These are phyloP conservation scores for Montipora efflorescens DNA, from an alignment of 64 coral and sea anemone genomes.

Conservation along the genomic window DNA sequence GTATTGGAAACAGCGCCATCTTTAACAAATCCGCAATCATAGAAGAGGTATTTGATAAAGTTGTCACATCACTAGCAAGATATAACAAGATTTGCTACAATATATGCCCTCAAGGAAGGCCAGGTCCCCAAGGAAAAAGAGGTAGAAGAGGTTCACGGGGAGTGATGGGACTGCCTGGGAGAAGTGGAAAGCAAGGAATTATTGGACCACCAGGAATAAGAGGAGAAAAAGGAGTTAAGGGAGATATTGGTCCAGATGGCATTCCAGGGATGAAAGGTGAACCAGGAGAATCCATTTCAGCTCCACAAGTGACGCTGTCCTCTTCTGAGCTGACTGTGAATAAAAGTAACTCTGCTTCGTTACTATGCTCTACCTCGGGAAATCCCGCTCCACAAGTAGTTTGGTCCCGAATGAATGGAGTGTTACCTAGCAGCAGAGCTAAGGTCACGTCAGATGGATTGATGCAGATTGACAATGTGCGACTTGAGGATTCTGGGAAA, in stretches of 20 bases:
- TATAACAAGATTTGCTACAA: neutral
- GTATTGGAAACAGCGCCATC: neutral
- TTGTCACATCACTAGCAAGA: neutral
- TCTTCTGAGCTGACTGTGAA: conserved; percentile 5
- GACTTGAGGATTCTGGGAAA: conserved; percentile 20
- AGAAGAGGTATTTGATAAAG: neutral
- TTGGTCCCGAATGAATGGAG: neutral
- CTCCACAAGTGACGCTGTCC: neutral
- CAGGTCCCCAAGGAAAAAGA: neutral
- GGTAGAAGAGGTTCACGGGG: conserved; percentile 24
- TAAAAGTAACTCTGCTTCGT: neutral
- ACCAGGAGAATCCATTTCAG: conserved; percentile 7
- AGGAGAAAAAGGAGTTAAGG: conserved; percentile 35
- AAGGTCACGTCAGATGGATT: conserved; percentile 4
- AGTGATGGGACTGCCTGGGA: conserved; percentile 9
- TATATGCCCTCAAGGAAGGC: neutral
- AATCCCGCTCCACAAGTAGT: neutral
- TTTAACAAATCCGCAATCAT: neutral
- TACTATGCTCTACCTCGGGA: neutral
- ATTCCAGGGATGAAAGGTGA: conserved; percentile 42
- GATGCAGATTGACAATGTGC: neutral
- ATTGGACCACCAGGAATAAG: conserved; percentile 45
- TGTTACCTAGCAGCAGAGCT: conserved; percentile 8
- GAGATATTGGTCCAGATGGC: conserved; percentile 15
- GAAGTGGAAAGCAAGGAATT: conserved; percentile 26